phyloP scores from a whole-genome alignment of 2,797 vertebrate genomes.

The Sebastes variabilis region DNA sequence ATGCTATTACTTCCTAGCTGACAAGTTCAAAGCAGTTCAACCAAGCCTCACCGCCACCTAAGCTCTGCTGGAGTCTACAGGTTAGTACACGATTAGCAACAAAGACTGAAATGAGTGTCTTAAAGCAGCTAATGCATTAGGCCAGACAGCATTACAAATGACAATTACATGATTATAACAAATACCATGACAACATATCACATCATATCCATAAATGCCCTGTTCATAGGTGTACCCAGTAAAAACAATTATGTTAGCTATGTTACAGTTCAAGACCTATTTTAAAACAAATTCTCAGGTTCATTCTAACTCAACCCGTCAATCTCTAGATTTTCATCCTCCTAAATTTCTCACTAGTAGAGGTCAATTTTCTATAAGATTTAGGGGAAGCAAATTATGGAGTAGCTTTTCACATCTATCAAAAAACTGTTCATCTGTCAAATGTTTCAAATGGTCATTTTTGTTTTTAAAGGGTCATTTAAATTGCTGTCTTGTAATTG shows the following conservation, averaged over 20 bases:
- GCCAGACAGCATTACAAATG: neutral
- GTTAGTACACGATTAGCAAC: neutral
- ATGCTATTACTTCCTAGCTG: neutral
- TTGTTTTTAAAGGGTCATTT: no score
- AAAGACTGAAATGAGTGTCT: neutral
- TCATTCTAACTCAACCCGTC: no score
- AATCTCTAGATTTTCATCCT: no score
- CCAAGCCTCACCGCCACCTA: no score
- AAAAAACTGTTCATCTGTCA: no score
- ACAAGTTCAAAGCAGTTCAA: neutral
- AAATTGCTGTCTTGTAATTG: no score
- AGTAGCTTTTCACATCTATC: no score
- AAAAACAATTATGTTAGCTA: neutral
- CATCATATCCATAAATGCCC: neutral
- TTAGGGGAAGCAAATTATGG: no score
- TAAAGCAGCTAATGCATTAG: neutral
- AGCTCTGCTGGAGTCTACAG: neutral
- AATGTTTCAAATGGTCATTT: no score
- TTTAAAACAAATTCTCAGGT: no score
- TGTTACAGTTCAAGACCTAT: neutral
- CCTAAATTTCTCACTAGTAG: no score
- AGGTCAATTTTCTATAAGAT: no score
- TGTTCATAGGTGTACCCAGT: neutral
- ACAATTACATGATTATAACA: neutral
- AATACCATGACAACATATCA: neutral